Percentiles rank a stretch among this genome's conserved stretches.
Evolutionary conservation across 2,797 vertebrate genomes (phyloP).

Genomic region (Coracias cyanogaster): DNA sequence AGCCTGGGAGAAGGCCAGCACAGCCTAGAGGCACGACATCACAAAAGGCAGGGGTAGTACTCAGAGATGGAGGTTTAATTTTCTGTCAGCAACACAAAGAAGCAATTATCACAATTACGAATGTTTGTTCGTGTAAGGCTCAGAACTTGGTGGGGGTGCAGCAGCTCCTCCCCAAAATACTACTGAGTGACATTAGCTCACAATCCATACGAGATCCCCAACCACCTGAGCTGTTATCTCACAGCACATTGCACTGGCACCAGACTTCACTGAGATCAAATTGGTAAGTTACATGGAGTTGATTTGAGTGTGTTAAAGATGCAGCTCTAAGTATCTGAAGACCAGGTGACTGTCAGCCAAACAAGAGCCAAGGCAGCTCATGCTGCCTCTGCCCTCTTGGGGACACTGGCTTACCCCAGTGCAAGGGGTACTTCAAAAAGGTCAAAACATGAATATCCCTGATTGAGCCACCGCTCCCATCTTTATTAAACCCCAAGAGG

Average conservation of each 20-base stretch:
- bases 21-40: background rate
- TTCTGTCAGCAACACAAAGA: slow-evolving; percentile 42
- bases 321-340: background rate
- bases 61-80: slow-evolving; percentile 53
- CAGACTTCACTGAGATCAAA: background rate
- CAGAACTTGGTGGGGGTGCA: background rate
- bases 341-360: background rate
- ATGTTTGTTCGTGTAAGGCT: slow-evolving; percentile 38
- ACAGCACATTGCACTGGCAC: background rate
- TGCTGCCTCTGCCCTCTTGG: background rate
- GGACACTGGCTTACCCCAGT: background rate
- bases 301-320: slow-evolving; percentile 3
- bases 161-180: slow-evolving; percentile 22
- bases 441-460: background rate
- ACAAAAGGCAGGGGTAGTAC: background rate
- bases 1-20: background rate
- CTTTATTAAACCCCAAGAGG: slow-evolving; percentile 36
- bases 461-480: slow-evolving; percentile 23
- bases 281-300: background rate
- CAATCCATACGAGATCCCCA: background rate
- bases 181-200: background rate
- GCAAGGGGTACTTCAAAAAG: background rate
- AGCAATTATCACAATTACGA: slow-evolving; percentile 40
- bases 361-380: background rate
- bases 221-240: background rate